Percentiles rank a stretch among this genome's conserved stretches.
Conservation (phyloP, 2,888 invertebrate genomes). For the Aphodius sticticus region DNA sequence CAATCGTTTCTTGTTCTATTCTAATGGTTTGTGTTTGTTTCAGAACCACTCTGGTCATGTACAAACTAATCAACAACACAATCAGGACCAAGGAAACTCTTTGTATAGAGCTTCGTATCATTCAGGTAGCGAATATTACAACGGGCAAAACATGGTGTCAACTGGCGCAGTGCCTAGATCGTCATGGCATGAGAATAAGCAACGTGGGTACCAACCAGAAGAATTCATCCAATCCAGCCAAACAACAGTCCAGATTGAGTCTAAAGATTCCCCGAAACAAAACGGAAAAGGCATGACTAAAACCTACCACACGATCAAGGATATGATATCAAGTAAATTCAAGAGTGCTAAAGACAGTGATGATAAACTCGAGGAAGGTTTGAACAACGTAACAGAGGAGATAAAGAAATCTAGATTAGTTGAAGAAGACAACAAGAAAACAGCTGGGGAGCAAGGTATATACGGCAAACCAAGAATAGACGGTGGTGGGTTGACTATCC, state of each 20-base stretch:
- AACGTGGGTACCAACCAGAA: conserved; percentile 49
- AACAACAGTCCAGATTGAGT: conserved; percentile 68
- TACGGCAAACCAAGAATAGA: conserved; percentile 69
- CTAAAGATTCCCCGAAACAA: conserved; percentile 66
- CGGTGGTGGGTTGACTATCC: conserved; percentile 47
- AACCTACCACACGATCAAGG: conserved; percentile 83
- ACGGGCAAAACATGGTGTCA: conserved; percentile 49
- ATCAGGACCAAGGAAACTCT: conserved; percentile 60
- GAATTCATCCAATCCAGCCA: conserved; percentile 59
- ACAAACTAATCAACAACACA: conserved; percentile 64
- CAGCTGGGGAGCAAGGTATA: conserved; percentile 64
- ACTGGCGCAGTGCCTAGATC: conserved; percentile 57
- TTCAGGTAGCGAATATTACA: conserved; percentile 63
- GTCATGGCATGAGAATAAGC: conserved; percentile 53
- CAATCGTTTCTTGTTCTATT: neutral
- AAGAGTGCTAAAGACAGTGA: conserved; percentile 71
- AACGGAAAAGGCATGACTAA: conserved; percentile 75
- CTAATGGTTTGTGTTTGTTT: conserved; percentile 39
- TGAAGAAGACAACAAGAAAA: conserved; percentile 62
- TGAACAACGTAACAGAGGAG: conserved; percentile 72
- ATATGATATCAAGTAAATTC: conserved; percentile 83
- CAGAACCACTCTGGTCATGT: conserved; percentile 54
- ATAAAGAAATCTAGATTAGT: conserved; percentile 59
- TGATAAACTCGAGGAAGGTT: conserved; percentile 66
- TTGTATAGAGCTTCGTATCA: conserved; percentile 66